Conservation (phyloP, 2,888 invertebrate genomes). For the Troides helena region DNA sequence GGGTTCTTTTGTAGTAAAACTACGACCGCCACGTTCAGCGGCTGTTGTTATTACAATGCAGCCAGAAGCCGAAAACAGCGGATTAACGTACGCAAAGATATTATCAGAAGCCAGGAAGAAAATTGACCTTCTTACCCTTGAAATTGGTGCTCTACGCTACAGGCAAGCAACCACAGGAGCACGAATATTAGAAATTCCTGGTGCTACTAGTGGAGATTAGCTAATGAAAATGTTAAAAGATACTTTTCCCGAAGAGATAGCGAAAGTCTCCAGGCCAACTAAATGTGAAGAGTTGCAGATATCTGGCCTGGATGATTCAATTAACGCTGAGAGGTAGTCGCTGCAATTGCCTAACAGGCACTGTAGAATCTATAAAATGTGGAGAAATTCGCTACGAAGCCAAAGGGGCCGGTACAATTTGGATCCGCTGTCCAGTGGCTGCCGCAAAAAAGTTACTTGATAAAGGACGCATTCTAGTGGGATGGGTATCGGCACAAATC, state of each 20-base stretch:
- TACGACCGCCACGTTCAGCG: constrained; percentile 20
- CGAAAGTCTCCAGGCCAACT: constrained; percentile 27
- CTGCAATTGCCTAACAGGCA: constrained; percentile 21
- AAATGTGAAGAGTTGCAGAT: constrained; percentile 31
- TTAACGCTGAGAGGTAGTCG: neutral
- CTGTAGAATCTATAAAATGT: neutral
- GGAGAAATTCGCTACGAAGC: constrained; percentile 9
- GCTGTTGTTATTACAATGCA: constrained; percentile 31
- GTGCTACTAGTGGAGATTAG: neutral
- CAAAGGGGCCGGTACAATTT: neutral
- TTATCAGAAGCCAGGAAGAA: constrained; percentile 23
- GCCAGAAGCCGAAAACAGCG: constrained; percentile 28
- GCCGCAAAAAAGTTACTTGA: constrained; percentile 31
- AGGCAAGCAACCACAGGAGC: constrained; percentile 30
- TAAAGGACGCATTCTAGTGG: constrained; percentile 26
- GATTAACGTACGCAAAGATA: constrained; percentile 21
- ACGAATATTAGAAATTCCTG: constrained; percentile 28
- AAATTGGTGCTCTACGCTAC: neutral
- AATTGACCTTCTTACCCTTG: constrained; percentile 8
- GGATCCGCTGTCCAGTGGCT: neutral
- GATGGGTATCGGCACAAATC: constrained; percentile 32
- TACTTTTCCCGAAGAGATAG: neutral
- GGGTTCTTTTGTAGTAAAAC: neutral
- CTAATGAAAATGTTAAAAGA: constrained; percentile 28
- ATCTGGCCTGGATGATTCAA: constrained; percentile 33